Base-by-base conservation (phyloP, 2,113 vertebrate species). In the Plestiodon gilberti region DNA sequence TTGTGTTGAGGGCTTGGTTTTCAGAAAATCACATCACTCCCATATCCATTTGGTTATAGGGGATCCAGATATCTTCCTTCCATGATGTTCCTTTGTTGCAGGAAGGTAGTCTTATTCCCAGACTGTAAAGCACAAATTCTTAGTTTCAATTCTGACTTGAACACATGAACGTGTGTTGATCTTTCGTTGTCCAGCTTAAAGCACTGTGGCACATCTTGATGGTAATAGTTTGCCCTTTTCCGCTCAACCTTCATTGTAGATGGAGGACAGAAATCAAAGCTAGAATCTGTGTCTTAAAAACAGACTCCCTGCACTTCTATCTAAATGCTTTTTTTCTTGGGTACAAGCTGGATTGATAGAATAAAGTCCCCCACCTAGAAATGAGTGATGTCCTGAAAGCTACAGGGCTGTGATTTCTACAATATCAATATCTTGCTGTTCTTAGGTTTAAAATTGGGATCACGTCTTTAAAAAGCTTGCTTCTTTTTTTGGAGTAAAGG, bases 401-500 rank as follows among this genome's bases (percentile, higher is more conserved):
- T 81, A 1, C 43, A 57, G 55, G 10, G 55, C 13, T 10, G 10
- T 6, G 55, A 17, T 78, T 33, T 78, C n/a, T 33, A 13, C 10
- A 57, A 11, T 59, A 23, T 33, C 30, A 78, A 33, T 30, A 33
- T 3, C 35, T 73, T 78, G 40, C 52, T 25, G 48, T 76, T 38
- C 28, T 82, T 83, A 23, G 59, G 69, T 90, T 86, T 1, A 69
- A 22, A 52, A 22, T 15, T 62, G 30, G 40, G 30, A 6, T 11
- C 20, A 48, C 25, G 6, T 80, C 59, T 71, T 38, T 14, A 74
- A 73, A 71, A 40, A 18, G 55, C 6, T 86, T 89, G 80, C 93
- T 83, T 95, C 80, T 90, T 82, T 69, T 64, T 77, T 93, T 65
- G 90, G 88, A 90, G 84, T 92, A 30, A 94, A 97, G 97, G 97